Evolutionary conservation across 2,888 invertebrate species (phyloP).

Genomic region (Polymixis flavicincta): DNA sequence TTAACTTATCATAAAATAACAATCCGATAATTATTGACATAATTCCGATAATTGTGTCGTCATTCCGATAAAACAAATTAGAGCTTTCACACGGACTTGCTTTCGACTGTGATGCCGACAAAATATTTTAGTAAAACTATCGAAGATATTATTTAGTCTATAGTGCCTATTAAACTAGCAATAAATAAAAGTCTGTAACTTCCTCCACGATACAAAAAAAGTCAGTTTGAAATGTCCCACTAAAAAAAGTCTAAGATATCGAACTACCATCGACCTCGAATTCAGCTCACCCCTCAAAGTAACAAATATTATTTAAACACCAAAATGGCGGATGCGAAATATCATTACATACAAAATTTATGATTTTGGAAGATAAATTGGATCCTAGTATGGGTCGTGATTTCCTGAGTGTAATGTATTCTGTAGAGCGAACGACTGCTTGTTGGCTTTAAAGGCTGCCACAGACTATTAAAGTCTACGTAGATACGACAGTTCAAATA

Average conservation of each 20-base stretch:
- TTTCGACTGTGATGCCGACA: background rate
- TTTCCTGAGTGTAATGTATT: slow-evolving; percentile 89
- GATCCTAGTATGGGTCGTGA: slow-evolving; percentile 85
- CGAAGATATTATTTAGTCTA: background rate
- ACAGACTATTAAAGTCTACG: slow-evolving; percentile 75
- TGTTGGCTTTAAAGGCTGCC: slow-evolving; percentile 81
- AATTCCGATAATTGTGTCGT: background rate
- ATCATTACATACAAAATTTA: slow-evolving; percentile 87
- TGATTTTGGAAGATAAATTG: slow-evolving; percentile 89
- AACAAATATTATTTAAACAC: slow-evolving; percentile 67
- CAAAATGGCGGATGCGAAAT: slow-evolving; percentile 84
- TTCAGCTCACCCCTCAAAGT: slow-evolving; percentile 27
- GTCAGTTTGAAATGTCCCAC: background rate
- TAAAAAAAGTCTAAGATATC: slow-evolving; percentile 1
- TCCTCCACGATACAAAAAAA: slow-evolving; percentile 12
- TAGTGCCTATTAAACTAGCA: background rate
- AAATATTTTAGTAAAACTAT: slow-evolving; percentile 2
- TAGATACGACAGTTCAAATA: slow-evolving; percentile 72
- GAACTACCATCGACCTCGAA: slow-evolving; percentile 15
- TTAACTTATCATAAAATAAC: slow-evolving; percentile 3
- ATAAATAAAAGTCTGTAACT: slow-evolving; percentile 12
- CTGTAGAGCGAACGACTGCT: slow-evolving; percentile 78
- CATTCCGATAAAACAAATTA: slow-evolving; percentile 16
- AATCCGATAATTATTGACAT: background rate
- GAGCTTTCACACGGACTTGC: slow-evolving; percentile 20